Conservation (phyloP, 2,113 vertebrate genomes). For the Gambusia affinis region DNA sequence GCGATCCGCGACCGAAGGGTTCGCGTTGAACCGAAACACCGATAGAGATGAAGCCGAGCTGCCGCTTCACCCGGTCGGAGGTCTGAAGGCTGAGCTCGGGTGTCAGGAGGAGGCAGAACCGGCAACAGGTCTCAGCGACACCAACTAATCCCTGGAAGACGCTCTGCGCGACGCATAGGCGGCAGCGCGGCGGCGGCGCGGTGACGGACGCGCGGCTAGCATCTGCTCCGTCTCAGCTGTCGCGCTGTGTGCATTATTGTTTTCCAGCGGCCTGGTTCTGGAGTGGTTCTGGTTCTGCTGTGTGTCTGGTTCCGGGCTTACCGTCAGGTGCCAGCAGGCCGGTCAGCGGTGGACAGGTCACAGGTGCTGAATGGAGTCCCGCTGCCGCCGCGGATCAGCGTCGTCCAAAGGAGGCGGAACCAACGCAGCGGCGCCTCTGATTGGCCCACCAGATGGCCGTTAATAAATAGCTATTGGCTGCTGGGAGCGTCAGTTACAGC, state of each 20-base stretch:
- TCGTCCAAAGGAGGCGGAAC: constrained; percentile 7
- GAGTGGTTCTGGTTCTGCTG: background rate
- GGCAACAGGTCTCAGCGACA: constrained; percentile 57
- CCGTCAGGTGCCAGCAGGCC: constrained; percentile 23
- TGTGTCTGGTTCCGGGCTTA: constrained; percentile 2
- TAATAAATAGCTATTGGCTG: constrained; percentile 43
- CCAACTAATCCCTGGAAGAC: constrained; percentile 24
- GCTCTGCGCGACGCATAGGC: background rate
- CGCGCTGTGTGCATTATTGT: background rate
- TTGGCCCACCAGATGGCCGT: constrained; percentile 1
- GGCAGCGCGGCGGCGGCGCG: background rate
- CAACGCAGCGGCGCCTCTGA: background rate
- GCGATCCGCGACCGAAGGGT: too few species aligned
- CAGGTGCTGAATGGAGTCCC: constrained; percentile 59
- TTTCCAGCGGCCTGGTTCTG: background rate
- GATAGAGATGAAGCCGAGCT: background rate
- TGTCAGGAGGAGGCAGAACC: background rate
- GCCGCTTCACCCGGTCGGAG: too few species aligned
- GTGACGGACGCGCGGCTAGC: background rate
- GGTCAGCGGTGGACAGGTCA: constrained; percentile 62
- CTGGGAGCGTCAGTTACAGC: background rate
- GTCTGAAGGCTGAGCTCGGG: too few species aligned
- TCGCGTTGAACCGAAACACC: background rate
- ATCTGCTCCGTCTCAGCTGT: background rate
- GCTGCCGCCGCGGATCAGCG: constrained; percentile 6